Evolutionary conservation across 2,888 invertebrate genomes (phyloP), one percentile per base, ranked within the genome.

Genomic region (Phengaris alcon): DNA sequence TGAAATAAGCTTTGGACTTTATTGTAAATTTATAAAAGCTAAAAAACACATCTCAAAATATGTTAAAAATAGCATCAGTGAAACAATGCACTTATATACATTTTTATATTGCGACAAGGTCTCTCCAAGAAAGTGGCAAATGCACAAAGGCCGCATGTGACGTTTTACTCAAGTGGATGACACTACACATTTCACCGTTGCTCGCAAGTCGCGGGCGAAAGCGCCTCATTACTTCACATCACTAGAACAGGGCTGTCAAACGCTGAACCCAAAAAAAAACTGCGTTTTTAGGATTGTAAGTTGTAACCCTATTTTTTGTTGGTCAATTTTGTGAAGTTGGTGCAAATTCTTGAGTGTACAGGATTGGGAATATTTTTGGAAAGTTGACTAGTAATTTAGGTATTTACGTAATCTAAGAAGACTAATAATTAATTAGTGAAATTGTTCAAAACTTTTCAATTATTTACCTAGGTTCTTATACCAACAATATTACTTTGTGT

Each of bases 341-440:
- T 13, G 12, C 7, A 54, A 64, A 64, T 10, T 64, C 12, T 12
- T 12, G 22, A 64, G 9, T 35, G 3, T 35, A 57, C 15, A 57
- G 35, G 7, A 35, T 12, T 52, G 9, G 52, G 6, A 44, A 5
- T 64, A 6, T 44, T 13, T 22, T 12, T 35, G 6, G 64, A 64
- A 64, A 64, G 64, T 64, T 13, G 3, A 12, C 6, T 35, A 35
- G 12, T 35, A 12, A 10, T 35, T 52, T 52, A 12, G 35, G 35
- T 64, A 64, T 64, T 35, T 64, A 13, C 35, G 35, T 64, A 64
- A 64, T 22, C 22, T 22, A 22, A 22, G 22, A 59, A 64, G 64
- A 84, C 80, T 79, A 83, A 82, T 87, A 85, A 87, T 88, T 90
- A 90, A 91, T 90, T 91, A 91, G 88, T 85, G 86, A 90, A 89